Base-by-base conservation (phyloP, 2,888 invertebrate species). In the Scelioninae gen. 2 region DNA sequence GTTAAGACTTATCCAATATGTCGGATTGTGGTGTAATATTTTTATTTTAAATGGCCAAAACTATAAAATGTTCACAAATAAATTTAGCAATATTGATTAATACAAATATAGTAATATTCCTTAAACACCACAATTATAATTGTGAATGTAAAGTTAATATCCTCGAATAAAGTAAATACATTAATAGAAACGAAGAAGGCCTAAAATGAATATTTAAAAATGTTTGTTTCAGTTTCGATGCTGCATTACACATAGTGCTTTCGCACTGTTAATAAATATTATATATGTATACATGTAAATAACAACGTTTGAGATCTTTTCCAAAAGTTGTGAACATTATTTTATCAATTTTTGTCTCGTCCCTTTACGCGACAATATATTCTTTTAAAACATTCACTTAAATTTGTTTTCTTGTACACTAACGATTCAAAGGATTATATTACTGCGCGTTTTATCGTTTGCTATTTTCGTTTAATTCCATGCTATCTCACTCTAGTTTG, bases 401-500 rank as follows among this genome's bases (percentile, higher is more conserved):
- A 60, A 37, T 60, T 61, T 53, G 39, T 61, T 53, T 69, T 48
- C 39, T 39, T 41, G 39, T 11, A 28, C 33, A 10, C 39, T 55
- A 31, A 35, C 53, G 39, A 61, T 22, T 55, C 61, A 60, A 61
- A 60, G 33, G 69, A 69, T 55, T 61, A 55, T 69, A 48, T 61
- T 69, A 28, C 69, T 33, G 9, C 7, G 28, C 31, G 11, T 61
- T 61, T 71, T 52, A 64, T 64, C 50, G 52, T 64, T 71, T 45
- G 25, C 43, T 37, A 58, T 64, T 71, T 48, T 52, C 71, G 22
- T 61, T 55, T 70, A 55, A 70, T 70, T 60, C 13, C 55, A 15
- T 25, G 35, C 31, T 41, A 61, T 55, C n/a, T n/a, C n/a, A n/a
- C n/a, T 9, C 61, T 61, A 46, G 55, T 55, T 41, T 19, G 50